Percentiles rank a stretch among this genome's conserved stretches.
These are phyloP conservation scores for Keiferia lycopersicella DNA, from an alignment of 2,888 invertebrate species.

Conservation along the genomic window DNA sequence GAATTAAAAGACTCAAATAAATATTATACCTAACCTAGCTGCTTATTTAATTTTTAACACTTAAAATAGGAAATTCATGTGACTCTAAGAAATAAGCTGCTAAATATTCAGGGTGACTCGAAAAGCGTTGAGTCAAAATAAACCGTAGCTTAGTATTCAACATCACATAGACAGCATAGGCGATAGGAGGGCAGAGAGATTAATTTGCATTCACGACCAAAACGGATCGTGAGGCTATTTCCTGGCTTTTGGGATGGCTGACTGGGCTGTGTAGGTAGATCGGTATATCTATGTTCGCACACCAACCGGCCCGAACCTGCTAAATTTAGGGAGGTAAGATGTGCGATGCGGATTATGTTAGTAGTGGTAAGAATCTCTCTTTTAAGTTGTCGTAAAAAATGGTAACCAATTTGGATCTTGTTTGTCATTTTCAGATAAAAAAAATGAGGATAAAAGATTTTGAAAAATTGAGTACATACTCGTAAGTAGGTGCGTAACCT, in stretches of 20 bases:
- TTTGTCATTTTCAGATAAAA: too few relatives aligned
- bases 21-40: too few relatives aligned
- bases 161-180: slow-evolving; percentile 51
- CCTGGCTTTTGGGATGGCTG: slow-evolving; percentile 62
- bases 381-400: too few relatives aligned
- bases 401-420: too few relatives aligned
- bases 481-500: too few relatives aligned
- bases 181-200: slow-evolving; percentile 57
- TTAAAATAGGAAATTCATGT: slow-evolving; percentile 13
- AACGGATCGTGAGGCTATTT: slow-evolving; percentile 73
- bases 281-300: slow-evolving; percentile 10
- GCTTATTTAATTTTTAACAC: too few relatives aligned
- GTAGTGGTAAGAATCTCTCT: too few relatives aligned
- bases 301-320: neutral
- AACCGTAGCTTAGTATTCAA: slow-evolving; percentile 56
- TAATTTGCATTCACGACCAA: slow-evolving; percentile 75
- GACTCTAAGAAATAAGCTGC: slow-evolving; percentile 14
- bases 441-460: too few relatives aligned
- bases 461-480: too few relatives aligned
- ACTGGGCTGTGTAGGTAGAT: slow-evolving; percentile 2
- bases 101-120: slow-evolving; percentile 14
- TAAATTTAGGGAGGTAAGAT: neutral
- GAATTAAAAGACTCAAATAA: too few relatives aligned
- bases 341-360: too few relatives aligned
- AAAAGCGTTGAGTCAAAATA: slow-evolving; percentile 26